Conservation (phyloP, 1,140 invertebrate species). For the Bombus breviceps region DNA sequence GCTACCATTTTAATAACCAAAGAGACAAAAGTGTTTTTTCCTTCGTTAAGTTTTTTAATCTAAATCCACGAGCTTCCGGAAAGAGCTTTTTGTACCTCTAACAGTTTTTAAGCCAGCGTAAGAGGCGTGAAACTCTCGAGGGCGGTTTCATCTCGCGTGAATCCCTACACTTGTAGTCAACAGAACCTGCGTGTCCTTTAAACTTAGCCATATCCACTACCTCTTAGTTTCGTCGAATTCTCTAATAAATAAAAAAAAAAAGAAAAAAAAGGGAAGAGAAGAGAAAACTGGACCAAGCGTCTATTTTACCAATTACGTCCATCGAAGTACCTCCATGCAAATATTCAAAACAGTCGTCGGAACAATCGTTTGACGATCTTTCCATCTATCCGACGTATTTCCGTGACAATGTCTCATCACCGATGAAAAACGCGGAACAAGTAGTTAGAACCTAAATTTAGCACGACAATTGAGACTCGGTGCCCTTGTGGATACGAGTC, state of each 20-base stretch:
- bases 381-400: background rate
- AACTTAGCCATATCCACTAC: background rate
- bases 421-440: too few species aligned
- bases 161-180: background rate
- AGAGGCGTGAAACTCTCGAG: conserved; percentile 18
- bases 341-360: background rate
- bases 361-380: background rate
- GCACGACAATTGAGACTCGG: too few species aligned
- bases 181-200: background rate
- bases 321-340: background rate
- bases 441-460: too few species aligned
- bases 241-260: too few species aligned
- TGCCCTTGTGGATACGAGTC: too few species aligned
- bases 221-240: background rate
- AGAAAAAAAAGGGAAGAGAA: background rate
- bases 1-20: conserved; percentile 19
- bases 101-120: conserved; percentile 14
- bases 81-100: conserved; percentile 23
- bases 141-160: background rate
- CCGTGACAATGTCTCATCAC: background rate
- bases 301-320: background rate
- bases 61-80: background rate
- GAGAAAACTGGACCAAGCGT: background rate
- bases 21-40: conserved; percentile 3
- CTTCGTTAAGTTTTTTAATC: conserved; percentile 36